Base-by-base conservation (phyloP, 2,113 vertebrate species). In the Etheostoma spectabile region DNA sequence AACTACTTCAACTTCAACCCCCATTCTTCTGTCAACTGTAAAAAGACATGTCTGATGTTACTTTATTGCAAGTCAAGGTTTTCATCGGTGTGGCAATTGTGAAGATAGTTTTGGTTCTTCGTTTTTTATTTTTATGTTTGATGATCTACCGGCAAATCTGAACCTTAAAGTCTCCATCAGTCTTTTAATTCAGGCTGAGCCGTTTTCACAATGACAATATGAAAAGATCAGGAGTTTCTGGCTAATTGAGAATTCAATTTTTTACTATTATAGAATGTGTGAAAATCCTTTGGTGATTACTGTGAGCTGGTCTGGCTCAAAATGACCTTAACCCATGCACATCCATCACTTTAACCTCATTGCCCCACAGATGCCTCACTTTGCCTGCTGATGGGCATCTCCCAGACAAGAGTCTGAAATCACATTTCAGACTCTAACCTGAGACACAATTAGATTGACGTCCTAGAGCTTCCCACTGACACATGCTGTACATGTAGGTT, bases 361-460 rank as follows among this genome's bases (percentile, higher is more conserved):
- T 89, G 49, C 57, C 38, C 61, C 72, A 35, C 38, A 62, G 74
- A 73, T 71, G 66, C 76, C 79, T 86, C 83, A 30, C 77, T 69
- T 77, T 79, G 63, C 51, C 70, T 77, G 77, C 79, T 66, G 66
- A 87, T 82, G 80, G 74, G 60, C 46, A 24, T 83, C 53, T 82
- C 72, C 64, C 65, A 72, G 81, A 73, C 56, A 21, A 55, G 27
- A 27, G 27, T 27, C 27, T 27, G 70, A 85, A 80, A 91, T 91
- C 65, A 62, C 67, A 90, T 92, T 92, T 76, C 79, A 84, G 35
- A 69, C 65, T 78, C 8, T 61, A 61, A 82, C 72, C 77, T 79
- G 55, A 71, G 65, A 46, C 33, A 76, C 64, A 84, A 90, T 91
- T 83, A 70, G 73, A 88, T 89, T 85, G 51, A 22, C 59, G 69